Base-by-base conservation (phyloP, 1,140 invertebrate species). In the Muscidifurax raptorellus region DNA sequence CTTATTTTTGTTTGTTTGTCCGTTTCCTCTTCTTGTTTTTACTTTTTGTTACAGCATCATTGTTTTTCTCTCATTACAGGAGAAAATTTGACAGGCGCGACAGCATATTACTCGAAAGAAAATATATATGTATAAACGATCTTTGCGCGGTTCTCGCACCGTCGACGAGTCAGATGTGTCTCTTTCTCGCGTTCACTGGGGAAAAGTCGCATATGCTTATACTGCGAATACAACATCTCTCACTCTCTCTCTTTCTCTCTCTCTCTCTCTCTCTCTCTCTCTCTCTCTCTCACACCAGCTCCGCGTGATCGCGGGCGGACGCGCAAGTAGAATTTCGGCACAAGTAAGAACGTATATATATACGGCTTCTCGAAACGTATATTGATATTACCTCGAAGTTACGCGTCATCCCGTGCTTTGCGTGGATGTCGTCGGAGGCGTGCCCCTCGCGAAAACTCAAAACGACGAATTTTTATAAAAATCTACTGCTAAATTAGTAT, bases 401-500 rank as follows among this genome's bases (percentile, higher is more conserved):
- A 18, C 52, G 22, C 52, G 52, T n/a, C 52, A 18, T 59, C 52
- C 52, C 52, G 52, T 59, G 18, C 52, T 22, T 59, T 7, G 6
- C 18, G 22, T 59, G 52, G 15, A 0, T 59, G 52, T n/a, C 6
- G 18, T 59, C 22, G 52, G 52, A 59, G 25, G 66, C 66, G 25
- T 15, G 25, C 25, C 22, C 25, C 27, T 80, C 47, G 59, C 79
- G 64, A 81, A 59, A 81, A 85, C 72, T 75, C 22, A 84, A 82
- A 78, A 79, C 66, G 79, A 81, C 67, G 40, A 85, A 81, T 85
- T 81, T 85, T 81, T 79, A 85, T 85, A 76, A 85, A 85, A 85
- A 77, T 82, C 80, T 85, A 85, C 67, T 64, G 74, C 80, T 82
- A 85, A 85, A 85, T 85, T 32, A 85, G 84, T 85, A 85, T 85